Conservation (phyloP, 2,113 vertebrate genomes). For the Neolamprologus ventralis region DNA sequence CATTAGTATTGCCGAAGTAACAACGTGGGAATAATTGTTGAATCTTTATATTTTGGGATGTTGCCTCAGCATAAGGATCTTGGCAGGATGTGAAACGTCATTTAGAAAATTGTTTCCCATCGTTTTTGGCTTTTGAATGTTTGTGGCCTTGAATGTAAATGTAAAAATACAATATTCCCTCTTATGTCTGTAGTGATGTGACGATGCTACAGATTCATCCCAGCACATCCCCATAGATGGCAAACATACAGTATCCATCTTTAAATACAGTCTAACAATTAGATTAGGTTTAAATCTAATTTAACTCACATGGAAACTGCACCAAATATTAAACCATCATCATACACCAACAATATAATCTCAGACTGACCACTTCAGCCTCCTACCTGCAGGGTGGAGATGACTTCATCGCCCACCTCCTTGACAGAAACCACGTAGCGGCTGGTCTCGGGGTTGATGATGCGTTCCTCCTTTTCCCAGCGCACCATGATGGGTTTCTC, state of each 20-base stretch:
- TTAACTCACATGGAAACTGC: not conserved
- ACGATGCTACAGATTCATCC: not conserved
- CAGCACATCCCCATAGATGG: not conserved
- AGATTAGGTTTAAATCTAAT: not conserved
- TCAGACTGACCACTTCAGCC: not conserved
- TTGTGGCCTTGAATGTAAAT: not conserved
- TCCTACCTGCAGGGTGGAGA: constrained; percentile 91
- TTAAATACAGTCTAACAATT: not conserved
- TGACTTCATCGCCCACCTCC: constrained; percentile 91
- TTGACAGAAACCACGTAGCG: constrained; percentile 92
- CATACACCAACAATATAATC: not conserved
- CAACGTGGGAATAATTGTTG: not conserved
- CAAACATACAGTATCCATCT: not conserved
- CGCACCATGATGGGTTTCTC: constrained; percentile 98
- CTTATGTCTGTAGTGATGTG: not conserved
- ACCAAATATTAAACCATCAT: not conserved
- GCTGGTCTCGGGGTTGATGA: constrained; percentile 96
- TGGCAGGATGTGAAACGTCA: not conserved
- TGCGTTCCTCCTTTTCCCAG: constrained; percentile 97
- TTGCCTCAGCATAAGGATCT: not conserved
- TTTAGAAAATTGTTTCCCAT: not conserved
- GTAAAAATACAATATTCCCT: not conserved
- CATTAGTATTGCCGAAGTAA: not conserved
- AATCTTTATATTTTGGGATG: not conserved
- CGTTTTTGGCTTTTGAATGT: not conserved